These are phyloP conservation scores for Hyles euphorbiae DNA, from an alignment of 1,140 invertebrate genomes.

Conservation along the genomic window DNA sequence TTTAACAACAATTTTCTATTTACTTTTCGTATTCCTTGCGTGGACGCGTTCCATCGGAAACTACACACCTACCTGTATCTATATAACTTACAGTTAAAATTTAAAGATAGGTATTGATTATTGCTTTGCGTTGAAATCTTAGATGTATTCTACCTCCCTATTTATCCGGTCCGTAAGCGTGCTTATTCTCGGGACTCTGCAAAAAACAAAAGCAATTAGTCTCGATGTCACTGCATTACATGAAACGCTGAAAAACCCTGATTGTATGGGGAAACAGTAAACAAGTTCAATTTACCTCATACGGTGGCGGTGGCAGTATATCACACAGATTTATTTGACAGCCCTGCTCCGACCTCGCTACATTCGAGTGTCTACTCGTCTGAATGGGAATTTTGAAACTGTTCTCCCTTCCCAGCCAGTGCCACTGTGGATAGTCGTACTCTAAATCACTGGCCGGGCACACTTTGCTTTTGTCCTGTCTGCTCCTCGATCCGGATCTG, in stretches of 20 bases:
- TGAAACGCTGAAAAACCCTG: constrained; percentile 17
- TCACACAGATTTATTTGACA: constrained; percentile 75
- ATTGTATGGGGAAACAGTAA: constrained; percentile 25
- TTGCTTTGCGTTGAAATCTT: constrained; percentile 50
- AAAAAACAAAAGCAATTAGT: constrained; percentile 27
- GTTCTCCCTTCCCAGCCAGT: constrained; percentile 69
- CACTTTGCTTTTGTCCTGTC: constrained; percentile 69
- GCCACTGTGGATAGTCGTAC: constrained; percentile 71
- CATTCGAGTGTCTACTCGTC: constrained; percentile 59
- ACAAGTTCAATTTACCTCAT: constrained; percentile 62
- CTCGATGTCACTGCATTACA: constrained; percentile 1
- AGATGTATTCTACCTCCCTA: constrained; percentile 8
- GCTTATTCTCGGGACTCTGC: constrained; percentile 65
- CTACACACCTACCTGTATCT: constrained; percentile 3
- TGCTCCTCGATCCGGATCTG: constrained; percentile 60
- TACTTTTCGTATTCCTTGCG: too few species aligned
- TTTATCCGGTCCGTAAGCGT: constrained; percentile 25
- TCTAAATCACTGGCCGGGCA: constrained; percentile 67
- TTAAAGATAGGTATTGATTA: constrained; percentile 55
- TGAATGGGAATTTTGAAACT: constrained; percentile 72
- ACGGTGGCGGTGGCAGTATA: constrained; percentile 70
- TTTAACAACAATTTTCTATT: too few species aligned
- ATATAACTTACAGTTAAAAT: constrained; percentile 18
- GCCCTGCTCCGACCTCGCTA: constrained; percentile 63
- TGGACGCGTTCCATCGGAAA: too few species aligned